Conservation (phyloP, 1,140 invertebrate genomes). For the Teleogryllus occipitalis region DNA sequence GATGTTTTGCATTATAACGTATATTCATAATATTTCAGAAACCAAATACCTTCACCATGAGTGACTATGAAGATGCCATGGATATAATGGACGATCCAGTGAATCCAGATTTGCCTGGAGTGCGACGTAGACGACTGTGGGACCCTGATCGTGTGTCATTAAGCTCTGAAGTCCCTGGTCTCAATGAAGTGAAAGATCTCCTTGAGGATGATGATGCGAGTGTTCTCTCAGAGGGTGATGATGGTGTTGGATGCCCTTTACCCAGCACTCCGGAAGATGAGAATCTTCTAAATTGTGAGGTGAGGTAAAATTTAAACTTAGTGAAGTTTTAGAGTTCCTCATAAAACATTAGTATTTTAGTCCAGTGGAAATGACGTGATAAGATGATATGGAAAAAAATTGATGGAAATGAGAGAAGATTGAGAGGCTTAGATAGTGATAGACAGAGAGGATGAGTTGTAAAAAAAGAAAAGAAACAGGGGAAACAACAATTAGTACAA, state of each 20-base stretch:
- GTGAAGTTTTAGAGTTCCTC: background rate
- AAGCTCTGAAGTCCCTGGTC: constrained; percentile 25
- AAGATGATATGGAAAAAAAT: no score
- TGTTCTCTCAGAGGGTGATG: constrained; percentile 60
- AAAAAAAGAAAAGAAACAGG: no score
- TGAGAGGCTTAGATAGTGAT: no score
- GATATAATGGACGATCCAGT: constrained; percentile 23
- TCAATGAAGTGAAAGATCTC: constrained; percentile 37
- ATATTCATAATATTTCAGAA: background rate
- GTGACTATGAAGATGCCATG: constrained; percentile 29
- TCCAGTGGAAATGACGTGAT: no score
- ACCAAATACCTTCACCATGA: constrained; percentile 23
- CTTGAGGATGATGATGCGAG: constrained; percentile 49
- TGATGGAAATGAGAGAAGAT: no score
- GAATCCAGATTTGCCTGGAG: background rate
- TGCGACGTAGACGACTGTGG: constrained; percentile 18
- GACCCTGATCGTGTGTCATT: constrained; percentile 22
- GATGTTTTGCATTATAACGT: no score
- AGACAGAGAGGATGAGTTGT: no score
- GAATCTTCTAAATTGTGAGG: constrained; percentile 67
- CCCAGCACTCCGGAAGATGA: constrained; percentile 82
- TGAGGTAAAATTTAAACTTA: constrained; percentile 26
- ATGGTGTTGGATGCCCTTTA: constrained; percentile 69
- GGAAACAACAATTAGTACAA: no score
- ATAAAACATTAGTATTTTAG: no score